phyloP scores from a whole-genome alignment of 2,888 invertebrate species.

The Frankliniella fusca region DNA sequence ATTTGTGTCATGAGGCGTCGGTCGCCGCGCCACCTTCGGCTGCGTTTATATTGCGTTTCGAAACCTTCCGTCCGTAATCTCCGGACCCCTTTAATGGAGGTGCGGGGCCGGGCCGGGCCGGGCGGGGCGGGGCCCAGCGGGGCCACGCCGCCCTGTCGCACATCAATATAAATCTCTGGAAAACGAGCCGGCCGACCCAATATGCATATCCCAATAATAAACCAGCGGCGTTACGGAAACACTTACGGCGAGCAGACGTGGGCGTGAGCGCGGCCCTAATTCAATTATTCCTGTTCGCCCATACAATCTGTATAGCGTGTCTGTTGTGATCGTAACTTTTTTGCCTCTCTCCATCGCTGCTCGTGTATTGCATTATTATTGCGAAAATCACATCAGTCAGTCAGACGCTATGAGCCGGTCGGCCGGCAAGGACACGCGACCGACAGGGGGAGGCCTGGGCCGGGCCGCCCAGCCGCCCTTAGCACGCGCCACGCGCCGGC shows the following conservation, averaged over 20 bases:
- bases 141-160: too few relatives aligned
- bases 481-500: background rate
- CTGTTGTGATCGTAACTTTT: background rate
- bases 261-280: background rate
- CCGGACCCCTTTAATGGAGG: background rate
- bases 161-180: too few relatives aligned
- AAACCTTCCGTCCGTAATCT: background rate
- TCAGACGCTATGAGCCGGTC: background rate
- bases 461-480: background rate
- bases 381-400: background rate
- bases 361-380: too few relatives aligned
- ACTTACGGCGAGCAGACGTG: background rate
- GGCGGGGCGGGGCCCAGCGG: background rate
- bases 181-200: background rate
- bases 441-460: background rate
- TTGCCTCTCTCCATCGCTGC: background rate
- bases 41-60: background rate
- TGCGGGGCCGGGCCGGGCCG: background rate
- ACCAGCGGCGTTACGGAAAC: background rate
- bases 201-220: constrained; percentile 7
- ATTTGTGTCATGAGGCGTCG: background rate
- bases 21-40: background rate
- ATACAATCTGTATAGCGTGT: background rate
- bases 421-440: background rate
- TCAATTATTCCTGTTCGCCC: too few relatives aligned